Percentiles rank a stretch among this genome's conserved stretches.
Conservation (phyloP, 1,140 invertebrate species). For the Caerostris extrusa region DNA sequence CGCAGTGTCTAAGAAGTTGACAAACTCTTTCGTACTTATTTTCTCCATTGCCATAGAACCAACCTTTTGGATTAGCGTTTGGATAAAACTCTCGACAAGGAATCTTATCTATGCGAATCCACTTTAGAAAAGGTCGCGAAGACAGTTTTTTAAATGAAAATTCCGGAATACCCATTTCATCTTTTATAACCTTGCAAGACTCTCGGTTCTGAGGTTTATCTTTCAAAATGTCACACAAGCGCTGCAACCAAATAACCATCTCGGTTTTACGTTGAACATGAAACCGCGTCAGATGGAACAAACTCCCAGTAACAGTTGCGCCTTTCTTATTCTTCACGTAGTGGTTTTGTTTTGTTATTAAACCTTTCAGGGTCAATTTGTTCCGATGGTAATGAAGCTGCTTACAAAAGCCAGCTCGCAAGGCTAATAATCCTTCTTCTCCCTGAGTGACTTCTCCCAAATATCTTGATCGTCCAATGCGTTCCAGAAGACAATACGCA, state of each 20-base stretch:
- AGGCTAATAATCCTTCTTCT: constrained; percentile 83
- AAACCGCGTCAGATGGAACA: constrained; percentile 77
- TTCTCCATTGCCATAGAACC: constrained; percentile 82
- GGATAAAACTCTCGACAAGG: constrained; percentile 85
- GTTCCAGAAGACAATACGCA: constrained; percentile 89
- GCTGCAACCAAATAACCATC: constrained; percentile 58
- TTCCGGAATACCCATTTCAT: constrained; percentile 47
- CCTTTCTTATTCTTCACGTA: constrained; percentile 54
- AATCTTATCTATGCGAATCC: no score
- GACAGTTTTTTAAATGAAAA: constrained; percentile 58
- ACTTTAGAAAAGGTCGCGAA: constrained; percentile 38
- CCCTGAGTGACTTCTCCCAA: constrained; percentile 88
- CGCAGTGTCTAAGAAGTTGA: constrained; percentile 74
- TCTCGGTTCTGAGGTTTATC: constrained; percentile 67
- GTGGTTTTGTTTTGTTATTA: constrained; percentile 85
- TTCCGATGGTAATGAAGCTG: constrained; percentile 87
- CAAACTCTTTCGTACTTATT: constrained; percentile 79
- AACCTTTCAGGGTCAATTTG: constrained; percentile 83
- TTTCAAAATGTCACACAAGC: constrained; percentile 65
- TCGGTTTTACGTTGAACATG: constrained; percentile 47
- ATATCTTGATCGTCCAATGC: constrained; percentile 87
- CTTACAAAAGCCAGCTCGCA: constrained; percentile 84
- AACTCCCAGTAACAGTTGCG: constrained; percentile 43
- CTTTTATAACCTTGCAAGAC: background rate
- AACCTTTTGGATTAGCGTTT: constrained; percentile 83